phyloP scores from a whole-genome alignment of 1,140 invertebrate species.

The Pseudobourletiella spinata region DNA sequence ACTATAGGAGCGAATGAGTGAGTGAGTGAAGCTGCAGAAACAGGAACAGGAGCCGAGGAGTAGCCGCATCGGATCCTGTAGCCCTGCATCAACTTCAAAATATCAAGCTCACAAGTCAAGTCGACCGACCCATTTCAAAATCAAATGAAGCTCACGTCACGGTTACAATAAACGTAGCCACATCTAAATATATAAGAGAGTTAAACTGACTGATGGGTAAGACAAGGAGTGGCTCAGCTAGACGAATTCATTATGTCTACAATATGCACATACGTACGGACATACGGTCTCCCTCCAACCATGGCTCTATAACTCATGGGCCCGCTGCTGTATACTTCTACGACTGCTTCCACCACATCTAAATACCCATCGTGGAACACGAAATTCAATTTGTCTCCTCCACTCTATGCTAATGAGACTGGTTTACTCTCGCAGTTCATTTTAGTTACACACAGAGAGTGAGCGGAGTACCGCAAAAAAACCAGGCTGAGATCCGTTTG shows the following conservation, averaged over 20 bases:
- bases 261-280: too few species aligned
- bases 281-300: constrained; percentile 10
- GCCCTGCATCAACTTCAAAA: not conserved
- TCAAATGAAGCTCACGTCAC: constrained; percentile 12
- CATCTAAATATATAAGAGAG: not conserved
- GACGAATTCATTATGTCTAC: constrained; percentile 23
- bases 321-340: constrained; percentile 17
- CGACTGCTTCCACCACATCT: too few species aligned
- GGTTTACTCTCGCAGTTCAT: constrained; percentile 1
- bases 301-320: constrained; percentile 18
- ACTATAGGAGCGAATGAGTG: too few species aligned
- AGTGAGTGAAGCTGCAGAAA: too few species aligned
- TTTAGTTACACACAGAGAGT: constrained; percentile 12
- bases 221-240: constrained; percentile 23
- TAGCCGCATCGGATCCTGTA: too few species aligned
- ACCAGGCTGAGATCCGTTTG: too few species aligned
- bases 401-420: constrained; percentile 5
- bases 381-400: not conserved
- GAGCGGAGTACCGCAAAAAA: too few species aligned
- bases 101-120: not conserved
- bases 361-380: not conserved
- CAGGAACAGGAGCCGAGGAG: not conserved
- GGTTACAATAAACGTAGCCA: not conserved
- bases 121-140: not conserved
- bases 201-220: constrained; percentile 22